Evolutionary conservation across 1,140 invertebrate genomes (phyloP), one percentile per base, ranked within the genome.

Genomic region (Laupala kohalensis): DNA sequence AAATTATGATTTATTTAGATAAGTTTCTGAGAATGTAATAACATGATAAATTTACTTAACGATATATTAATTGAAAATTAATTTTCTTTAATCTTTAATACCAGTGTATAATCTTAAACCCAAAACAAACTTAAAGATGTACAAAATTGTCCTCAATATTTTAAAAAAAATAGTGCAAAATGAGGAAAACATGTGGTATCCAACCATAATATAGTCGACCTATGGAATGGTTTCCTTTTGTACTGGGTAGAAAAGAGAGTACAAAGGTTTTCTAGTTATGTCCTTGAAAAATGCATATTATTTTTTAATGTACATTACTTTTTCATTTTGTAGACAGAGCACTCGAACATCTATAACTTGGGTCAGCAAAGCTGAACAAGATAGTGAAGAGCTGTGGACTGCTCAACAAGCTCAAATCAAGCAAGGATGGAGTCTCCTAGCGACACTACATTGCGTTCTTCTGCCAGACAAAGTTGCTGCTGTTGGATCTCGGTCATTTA

Each of bases 401-500:
- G 91, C 90, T 24, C 92, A 94, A 76, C 92, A 95, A 77, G 90
- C 93, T 2, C 92, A 94, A 78, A 95, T 96, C 71, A 96, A 96
- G 82, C 93, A 97, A 79, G 95, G 96, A 69, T 99, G 97, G 97
- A 97, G 94, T 25, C 84, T 96, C 13, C 80, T 99, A 28, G 95
- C 96, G 5, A 96, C 96, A 0, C 84, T 99, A 25, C 97, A 99
- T 80, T 99, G 97, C 78, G 94, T 99, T 26, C 83, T 98, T 19
- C 81, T 99, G 67, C 95, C 97, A 0, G 96, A 99, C 76, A 94
- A 93, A 80, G 88, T 93, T 25, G 83, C 24, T 81, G 84, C 1
- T 80, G 74, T 84, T 74, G 92, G 93, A 25, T 86, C 88, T 0
- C 89, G 90, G 74, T 87, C 87, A 69, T 98, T 96, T 78, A 95